Percentiles rank a stretch among this genome's conserved stretches.
phyloP scores from a whole-genome alignment of 2,888 invertebrate genomes.

The Shargacucullia verbasci region DNA sequence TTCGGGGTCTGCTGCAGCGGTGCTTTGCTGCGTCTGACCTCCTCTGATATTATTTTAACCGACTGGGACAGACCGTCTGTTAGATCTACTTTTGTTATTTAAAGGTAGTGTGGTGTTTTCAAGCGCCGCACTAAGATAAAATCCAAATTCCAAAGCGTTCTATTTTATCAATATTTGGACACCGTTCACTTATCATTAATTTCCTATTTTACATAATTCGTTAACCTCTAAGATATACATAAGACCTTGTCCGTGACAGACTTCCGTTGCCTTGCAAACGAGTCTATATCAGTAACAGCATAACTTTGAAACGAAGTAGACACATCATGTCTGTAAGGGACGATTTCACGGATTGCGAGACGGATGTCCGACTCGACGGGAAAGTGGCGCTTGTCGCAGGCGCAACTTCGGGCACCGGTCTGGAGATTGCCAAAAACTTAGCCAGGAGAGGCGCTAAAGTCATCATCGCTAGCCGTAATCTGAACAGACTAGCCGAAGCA shows the following conservation, averaged over 20 bases:
- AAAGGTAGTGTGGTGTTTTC: too few relatives aligned
- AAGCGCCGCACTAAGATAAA: too few relatives aligned
- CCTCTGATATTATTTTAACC: too few relatives aligned
- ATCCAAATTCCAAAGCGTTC: too few relatives aligned
- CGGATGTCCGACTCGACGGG: constrained; percentile 65
- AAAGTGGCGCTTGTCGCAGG: constrained; percentile 81
- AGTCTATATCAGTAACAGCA: constrained; percentile 34
- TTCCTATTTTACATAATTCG: not conserved
- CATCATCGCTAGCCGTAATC: constrained; percentile 87
- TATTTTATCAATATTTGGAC: not conserved
- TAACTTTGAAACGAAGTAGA: constrained; percentile 14
- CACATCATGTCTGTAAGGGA: constrained; percentile 57
- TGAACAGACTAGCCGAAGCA: constrained; percentile 65
- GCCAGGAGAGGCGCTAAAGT: constrained; percentile 88
- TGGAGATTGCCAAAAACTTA: constrained; percentile 76
- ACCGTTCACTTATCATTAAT: not conserved
- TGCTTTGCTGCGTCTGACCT: too few relatives aligned
- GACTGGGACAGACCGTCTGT: too few relatives aligned
- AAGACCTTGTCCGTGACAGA: constrained; percentile 18
- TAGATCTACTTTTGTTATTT: too few relatives aligned
- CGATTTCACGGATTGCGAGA: constrained; percentile 72
- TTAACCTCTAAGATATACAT: not conserved
- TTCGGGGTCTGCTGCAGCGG: too few relatives aligned
- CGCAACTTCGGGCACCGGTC: constrained; percentile 74
- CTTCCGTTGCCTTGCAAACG: not conserved